Base-by-base conservation (phyloP, 1,140 invertebrate species). In the Alviniconcha marisindica region DNA sequence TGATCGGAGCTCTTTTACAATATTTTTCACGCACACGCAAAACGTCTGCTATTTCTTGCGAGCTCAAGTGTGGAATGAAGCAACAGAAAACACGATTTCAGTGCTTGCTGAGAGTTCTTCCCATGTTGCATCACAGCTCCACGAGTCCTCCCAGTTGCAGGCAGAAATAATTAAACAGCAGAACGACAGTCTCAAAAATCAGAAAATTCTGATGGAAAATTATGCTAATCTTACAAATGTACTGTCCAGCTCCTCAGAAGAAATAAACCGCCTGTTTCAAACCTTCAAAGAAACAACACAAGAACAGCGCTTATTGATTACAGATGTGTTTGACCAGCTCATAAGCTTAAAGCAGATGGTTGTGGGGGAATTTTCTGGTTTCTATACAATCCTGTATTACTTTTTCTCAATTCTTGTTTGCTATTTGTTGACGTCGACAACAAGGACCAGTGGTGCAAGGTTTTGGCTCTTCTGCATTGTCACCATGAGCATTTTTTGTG, bases 21-120 rank as follows among this genome's bases (percentile, higher is more conserved):
- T 95, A 87, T 96, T 96, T 89, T 96, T 96, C 88, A 95, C 95
- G 21, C 95, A 96, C 82, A 94, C 95, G 1, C 95, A 95, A 83
- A 95, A 95, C 85, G 95, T 96, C 66, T 96, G 96, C 89, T 96
- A 94, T 88, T 96, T 95, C 90, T 88, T 96, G 51, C 93, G 94
- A 89, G 94, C 94, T 44, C 95, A 96, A 91, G 89, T 95, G 48
- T 96, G 96, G 95, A 95, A 96, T 83, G 92, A 94, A 84, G 93
- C 94, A 82, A 95, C 95, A 44, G 94, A 95, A 42, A 93, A 93
- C 24, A 94, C 94, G 0, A 94, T 95, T 31, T 90, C 92, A 85
- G 93, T 91, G 83, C 91, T 94, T 5, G 89, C 91, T 44, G 88
- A 85, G 33, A 94, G 92, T 81, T 94, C 95, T 33, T 91, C 82